phyloP scores from a whole-genome alignment of 2,888 invertebrate species.

The Seira ritae region DNA sequence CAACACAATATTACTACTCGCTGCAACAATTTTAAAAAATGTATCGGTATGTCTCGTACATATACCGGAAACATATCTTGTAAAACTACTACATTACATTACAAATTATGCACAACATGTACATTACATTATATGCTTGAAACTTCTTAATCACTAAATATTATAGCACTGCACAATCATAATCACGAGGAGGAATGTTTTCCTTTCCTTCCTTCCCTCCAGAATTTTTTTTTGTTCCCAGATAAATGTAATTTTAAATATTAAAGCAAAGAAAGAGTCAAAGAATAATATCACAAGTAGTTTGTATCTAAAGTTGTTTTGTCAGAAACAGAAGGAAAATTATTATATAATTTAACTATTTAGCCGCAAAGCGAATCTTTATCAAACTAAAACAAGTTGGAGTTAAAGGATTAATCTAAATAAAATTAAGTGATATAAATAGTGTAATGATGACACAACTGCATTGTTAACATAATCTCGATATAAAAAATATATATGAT shows the following conservation, averaged over 20 bases:
- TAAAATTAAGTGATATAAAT: slow-evolving; percentile 11
- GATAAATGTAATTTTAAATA: too few relatives aligned
- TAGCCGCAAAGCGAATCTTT: slow-evolving; percentile 1
- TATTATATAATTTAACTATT: too few relatives aligned
- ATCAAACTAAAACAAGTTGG: background rate
- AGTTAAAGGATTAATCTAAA: background rate
- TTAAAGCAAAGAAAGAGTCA: too few relatives aligned
- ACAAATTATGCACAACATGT: background rate
- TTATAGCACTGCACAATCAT: slow-evolving; percentile 5
- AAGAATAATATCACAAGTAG: too few relatives aligned
- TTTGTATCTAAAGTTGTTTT: too few relatives aligned
- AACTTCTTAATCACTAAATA: background rate
- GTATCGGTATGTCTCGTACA: too few relatives aligned
- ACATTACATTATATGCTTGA: background rate
- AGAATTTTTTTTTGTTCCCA: too few relatives aligned
- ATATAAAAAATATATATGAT: background rate
- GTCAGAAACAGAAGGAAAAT: too few relatives aligned
- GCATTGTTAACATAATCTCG: too few relatives aligned
- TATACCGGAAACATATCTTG: slow-evolving; percentile 6
- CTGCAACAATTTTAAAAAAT: background rate
- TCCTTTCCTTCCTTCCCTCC: background rate
- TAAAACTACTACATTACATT: background rate
- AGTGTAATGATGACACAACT: too few relatives aligned
- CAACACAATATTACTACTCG: background rate
- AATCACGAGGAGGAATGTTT: background rate